Percentiles rank a stretch among this genome's conserved stretches.
Conservation (phyloP, 2,888 invertebrate species). For the Microctonus hyperodae region DNA sequence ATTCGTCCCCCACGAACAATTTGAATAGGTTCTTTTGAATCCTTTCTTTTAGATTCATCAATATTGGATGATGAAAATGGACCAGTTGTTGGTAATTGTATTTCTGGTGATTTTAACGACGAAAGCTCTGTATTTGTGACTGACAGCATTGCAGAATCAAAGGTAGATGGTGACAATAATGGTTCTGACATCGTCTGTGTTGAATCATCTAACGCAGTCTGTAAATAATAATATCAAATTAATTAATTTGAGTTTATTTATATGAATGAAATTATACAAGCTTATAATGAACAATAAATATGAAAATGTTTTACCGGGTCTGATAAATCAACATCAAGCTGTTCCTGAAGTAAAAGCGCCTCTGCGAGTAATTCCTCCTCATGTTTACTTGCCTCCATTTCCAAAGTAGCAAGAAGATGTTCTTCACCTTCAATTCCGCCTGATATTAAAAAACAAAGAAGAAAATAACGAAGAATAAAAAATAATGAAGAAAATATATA, state of each 20-base stretch:
- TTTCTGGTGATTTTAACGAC: conserved; percentile 18
- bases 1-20: conserved; percentile 79
- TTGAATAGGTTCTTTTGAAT: conserved; percentile 71
- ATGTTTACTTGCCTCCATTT: conserved; percentile 59
- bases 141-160: conserved; percentile 28
- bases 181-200: conserved; percentile 41
- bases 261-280: not conserved
- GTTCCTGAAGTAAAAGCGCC: conserved; percentile 58
- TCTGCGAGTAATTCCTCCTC: conserved; percentile 60
- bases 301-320: conserved; percentile 46
- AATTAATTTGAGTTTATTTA: not conserved
- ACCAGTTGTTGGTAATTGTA: conserved; percentile 33
- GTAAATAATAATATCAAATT: conserved; percentile 18
- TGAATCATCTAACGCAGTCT: conserved; percentile 49
- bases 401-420: conserved; percentile 57
- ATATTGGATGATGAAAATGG: conserved; percentile 28
- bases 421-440: conserved; percentile 59
- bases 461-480: conserved; percentile 6
- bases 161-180: conserved; percentile 39
- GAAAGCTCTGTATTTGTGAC: conserved; percentile 12
- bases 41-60: conserved; percentile 58
- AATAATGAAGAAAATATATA: not conserved
- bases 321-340: conserved; percentile 55
- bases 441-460: conserved; percentile 32
- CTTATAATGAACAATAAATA: not conserved